Conservation (phyloP, 2,113 vertebrate genomes). For the Aythya baeri region DNA sequence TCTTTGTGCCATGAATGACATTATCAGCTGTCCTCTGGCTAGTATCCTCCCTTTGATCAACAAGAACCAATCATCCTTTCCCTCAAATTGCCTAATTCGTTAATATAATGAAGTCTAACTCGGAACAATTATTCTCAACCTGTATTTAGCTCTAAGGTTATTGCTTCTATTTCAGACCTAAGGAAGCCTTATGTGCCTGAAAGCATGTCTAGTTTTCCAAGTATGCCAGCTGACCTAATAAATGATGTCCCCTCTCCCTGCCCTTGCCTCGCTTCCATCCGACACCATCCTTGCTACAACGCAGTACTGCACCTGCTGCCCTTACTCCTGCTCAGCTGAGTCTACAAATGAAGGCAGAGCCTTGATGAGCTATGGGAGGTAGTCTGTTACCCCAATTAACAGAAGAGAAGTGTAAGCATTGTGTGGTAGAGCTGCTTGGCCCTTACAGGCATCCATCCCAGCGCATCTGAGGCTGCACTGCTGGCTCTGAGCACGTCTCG, state of each 20-base stretch:
- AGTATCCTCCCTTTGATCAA: slow-evolving; percentile 17
- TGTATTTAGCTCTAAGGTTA: slow-evolving; percentile 52
- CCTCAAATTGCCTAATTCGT: slow-evolving; percentile 35
- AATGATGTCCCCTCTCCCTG: background rate
- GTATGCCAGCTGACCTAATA: background rate
- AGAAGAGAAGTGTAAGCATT: background rate
- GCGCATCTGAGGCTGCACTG: too few species aligned
- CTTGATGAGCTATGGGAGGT: background rate
- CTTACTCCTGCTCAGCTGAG: background rate
- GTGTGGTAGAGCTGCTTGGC: background rate
- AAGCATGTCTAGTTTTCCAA: background rate
- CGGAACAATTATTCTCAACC: slow-evolving; percentile 40
- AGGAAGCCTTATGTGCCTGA: slow-evolving; percentile 9
- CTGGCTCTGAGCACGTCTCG: rapidly evolving
- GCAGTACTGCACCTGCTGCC: rapidly evolving
- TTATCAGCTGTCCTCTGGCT: slow-evolving; percentile 36
- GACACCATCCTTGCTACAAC: rapidly evolving
- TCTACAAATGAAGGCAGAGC: background rate
- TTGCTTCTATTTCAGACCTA: slow-evolving; percentile 44
- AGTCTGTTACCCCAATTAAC: background rate
- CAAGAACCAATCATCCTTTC: slow-evolving; percentile 24
- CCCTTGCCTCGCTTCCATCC: background rate
- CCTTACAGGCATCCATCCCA: background rate
- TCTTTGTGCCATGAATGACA: slow-evolving; percentile 34
- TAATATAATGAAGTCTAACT: slow-evolving; percentile 44